These are phyloP conservation scores for Bubo scandiacus DNA, from an alignment of 2,113 vertebrate species.

Conservation along the genomic window DNA sequence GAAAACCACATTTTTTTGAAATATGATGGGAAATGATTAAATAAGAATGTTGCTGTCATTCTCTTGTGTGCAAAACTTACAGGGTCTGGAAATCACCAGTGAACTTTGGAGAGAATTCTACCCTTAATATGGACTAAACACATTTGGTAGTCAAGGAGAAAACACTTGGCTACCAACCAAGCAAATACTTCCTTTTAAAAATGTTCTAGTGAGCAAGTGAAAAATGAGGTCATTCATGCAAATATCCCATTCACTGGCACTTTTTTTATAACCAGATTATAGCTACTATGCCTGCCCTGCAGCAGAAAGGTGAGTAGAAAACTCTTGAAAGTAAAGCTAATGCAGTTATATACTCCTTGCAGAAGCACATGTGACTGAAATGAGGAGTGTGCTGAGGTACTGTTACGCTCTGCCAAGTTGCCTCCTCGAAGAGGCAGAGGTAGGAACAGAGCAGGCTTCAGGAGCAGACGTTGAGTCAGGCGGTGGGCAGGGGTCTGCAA, in stretches of 20 bases:
- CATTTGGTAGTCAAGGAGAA: constrained; percentile 43
- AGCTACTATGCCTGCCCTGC: background rate
- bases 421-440: background rate
- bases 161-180: constrained; percentile 55
- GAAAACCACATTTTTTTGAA: background rate
- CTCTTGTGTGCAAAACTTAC: background rate
- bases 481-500: background rate
- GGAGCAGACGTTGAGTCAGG: background rate
- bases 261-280: background rate
- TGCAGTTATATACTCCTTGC: background rate
- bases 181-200: constrained; percentile 29
- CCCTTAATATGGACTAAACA: constrained; percentile 22
- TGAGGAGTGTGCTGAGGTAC: too few relatives aligned
- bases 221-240: constrained; percentile 9
- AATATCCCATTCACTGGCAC: background rate
- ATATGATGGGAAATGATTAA: constrained; percentile 30
- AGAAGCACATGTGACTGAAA: background rate
- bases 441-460: background rate
- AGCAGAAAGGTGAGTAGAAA: background rate
- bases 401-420: background rate
- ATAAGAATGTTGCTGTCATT: constrained; percentile 20
- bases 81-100: constrained; percentile 12
- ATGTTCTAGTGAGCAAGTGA: background rate
- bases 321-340: background rate
- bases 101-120: constrained; percentile 18